These are phyloP conservation scores for Cheilosia vernalis DNA, from an alignment of 2,888 invertebrate species.

Conservation along the genomic window DNA sequence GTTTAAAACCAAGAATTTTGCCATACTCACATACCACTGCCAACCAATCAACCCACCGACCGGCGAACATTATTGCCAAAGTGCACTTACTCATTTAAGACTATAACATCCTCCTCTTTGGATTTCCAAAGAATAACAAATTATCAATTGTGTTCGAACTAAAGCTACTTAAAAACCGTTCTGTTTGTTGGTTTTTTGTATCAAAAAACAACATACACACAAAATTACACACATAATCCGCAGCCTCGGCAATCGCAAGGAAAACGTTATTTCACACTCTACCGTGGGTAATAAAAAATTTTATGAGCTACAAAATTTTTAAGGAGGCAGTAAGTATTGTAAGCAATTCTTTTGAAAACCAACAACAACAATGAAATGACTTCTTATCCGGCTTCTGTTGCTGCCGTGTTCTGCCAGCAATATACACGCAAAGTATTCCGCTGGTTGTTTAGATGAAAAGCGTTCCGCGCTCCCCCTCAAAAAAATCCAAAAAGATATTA, in stretches of 20 bases:
- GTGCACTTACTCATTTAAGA: conserved; percentile 58
- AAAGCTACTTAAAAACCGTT: conserved; percentile 71
- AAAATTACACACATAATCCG: conserved; percentile 55
- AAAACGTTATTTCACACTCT: conserved; percentile 82
- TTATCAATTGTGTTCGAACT: conserved; percentile 68
- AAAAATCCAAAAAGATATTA: conserved; percentile 23
- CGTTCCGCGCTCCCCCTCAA: neutral
- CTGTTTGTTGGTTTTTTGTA: conserved; percentile 74
- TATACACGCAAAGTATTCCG: conserved; percentile 18
- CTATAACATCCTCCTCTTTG: conserved; percentile 33
- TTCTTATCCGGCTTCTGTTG: conserved; percentile 46
- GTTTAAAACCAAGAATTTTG: conserved; percentile 23
- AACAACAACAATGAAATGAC: conserved; percentile 60
- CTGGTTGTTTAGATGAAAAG: conserved; percentile 53
- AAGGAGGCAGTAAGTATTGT: conserved; percentile 75
- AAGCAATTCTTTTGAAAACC: conserved; percentile 66
- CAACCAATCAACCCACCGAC: conserved; percentile 12
- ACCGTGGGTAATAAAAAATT: conserved; percentile 82
- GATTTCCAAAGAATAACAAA: conserved; percentile 74
- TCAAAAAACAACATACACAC: conserved; percentile 68
- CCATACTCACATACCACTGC: conserved; percentile 3
- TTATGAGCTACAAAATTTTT: conserved; percentile 80
- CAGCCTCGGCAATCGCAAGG: conserved; percentile 62
- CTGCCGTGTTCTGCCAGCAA: conserved; percentile 7
- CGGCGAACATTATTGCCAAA: conserved; percentile 41